Conservation (phyloP, 2,797 vertebrate genomes). For the Silurus aristotelis region DNA sequence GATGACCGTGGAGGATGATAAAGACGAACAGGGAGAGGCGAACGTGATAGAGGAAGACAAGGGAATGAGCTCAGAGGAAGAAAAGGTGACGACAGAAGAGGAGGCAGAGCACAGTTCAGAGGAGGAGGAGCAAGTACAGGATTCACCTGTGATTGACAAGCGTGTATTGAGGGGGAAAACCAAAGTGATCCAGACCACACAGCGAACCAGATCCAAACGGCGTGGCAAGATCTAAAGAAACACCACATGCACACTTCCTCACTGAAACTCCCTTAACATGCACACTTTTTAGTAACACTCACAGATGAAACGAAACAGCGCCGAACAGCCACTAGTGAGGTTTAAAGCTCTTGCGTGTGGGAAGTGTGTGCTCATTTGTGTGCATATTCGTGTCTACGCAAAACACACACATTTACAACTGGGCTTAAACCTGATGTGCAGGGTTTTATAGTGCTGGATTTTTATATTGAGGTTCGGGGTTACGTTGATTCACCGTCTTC, state of each 20-base stretch:
- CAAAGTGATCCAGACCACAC: conserved; percentile 75
- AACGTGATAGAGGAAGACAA: conserved; percentile 30
- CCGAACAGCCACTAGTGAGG: neutral
- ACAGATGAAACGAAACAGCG: neutral
- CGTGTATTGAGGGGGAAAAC: conserved; percentile 76
- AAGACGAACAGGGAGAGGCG: conserved; percentile 25
- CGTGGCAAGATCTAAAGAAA: conserved; percentile 71
- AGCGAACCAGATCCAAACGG: conserved; percentile 70
- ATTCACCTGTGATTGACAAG: conserved; percentile 57
- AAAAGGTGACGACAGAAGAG: conserved; percentile 11
- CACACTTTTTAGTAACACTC: neutral
- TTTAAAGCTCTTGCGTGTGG: neutral
- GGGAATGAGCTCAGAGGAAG: conserved; percentile 24
- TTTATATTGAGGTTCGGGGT: conserved; percentile 40
- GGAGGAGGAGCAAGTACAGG: conserved; percentile 48
- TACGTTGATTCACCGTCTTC: neutral
- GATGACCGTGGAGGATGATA: conserved; percentile 5
- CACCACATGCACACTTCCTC: conserved; percentile 20
- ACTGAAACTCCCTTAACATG: neutral
- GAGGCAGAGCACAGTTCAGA: conserved; percentile 43
- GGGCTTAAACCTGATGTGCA: neutral
- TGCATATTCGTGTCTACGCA: too few species aligned
- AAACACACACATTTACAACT: neutral
- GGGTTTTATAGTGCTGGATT: conserved; percentile 9
- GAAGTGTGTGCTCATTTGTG: neutral